Conservation (phyloP, 2,888 invertebrate genomes). For the Hypercompe scribonia region DNA sequence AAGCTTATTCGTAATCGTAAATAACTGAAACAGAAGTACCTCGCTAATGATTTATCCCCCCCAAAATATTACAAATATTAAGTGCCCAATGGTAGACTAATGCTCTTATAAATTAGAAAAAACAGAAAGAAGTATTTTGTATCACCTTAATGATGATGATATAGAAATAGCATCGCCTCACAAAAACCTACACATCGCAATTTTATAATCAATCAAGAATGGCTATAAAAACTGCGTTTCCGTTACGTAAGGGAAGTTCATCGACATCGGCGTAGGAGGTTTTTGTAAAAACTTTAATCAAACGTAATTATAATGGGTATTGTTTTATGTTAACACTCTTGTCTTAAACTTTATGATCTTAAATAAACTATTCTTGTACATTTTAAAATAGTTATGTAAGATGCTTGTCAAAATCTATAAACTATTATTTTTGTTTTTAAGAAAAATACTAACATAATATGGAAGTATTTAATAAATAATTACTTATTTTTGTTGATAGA, state of each 20-base stretch:
- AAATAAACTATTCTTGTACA: background rate
- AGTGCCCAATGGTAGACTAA: background rate
- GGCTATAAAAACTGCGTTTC: background rate
- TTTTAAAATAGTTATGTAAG: background rate
- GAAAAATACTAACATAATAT: background rate
- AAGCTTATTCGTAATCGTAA: no score
- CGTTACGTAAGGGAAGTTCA: background rate
- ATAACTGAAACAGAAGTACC: background rate
- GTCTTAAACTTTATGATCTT: background rate
- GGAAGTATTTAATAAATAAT: background rate
- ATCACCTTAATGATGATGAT: background rate
- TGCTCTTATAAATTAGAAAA: background rate
- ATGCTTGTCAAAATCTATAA: no score
- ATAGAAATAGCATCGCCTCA: background rate
- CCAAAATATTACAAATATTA: no score
- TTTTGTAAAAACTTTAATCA: background rate
- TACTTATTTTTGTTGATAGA: no score
- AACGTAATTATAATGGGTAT: background rate
- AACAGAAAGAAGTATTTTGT: background rate
- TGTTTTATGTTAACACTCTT: background rate
- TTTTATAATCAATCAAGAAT: background rate
- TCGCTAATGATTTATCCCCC: background rate
- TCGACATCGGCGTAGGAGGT: background rate
- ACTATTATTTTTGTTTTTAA: background rate
- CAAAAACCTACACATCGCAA: background rate